A percentile compares a stretch with the other conserved stretches of the same genome.
These are phyloP conservation scores for Campoplex nolae DNA, from an alignment of 2,888 invertebrate genomes.

Conservation along the genomic window DNA sequence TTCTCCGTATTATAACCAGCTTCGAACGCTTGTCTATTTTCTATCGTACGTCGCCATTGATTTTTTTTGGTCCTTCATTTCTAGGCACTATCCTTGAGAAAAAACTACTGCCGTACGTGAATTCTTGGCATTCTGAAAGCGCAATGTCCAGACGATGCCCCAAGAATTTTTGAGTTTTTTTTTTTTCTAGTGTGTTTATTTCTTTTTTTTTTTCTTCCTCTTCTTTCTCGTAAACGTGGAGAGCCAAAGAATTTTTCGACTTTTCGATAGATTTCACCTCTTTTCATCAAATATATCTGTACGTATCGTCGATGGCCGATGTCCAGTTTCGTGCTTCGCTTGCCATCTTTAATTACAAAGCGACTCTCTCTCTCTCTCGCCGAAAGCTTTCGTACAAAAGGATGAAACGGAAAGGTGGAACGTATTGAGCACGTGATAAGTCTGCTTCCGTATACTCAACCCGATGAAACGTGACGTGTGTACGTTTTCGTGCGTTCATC, in stretches of 20 bases:
- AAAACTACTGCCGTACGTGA: conserved; percentile 58
- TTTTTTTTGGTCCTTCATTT: conserved; percentile 26
- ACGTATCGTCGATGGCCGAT: conserved; percentile 68
- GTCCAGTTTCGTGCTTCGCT: conserved; percentile 77
- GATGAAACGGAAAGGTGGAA: conserved; percentile 18
- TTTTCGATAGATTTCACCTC: conserved; percentile 46
- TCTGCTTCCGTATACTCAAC: neutral
- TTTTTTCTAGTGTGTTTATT: neutral
- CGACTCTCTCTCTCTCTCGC: conserved; percentile 18
- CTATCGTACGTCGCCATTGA: conserved; percentile 33
- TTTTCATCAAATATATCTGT: conserved; percentile 10
- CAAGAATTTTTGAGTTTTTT: conserved; percentile 22
- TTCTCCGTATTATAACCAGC: conserved; percentile 36
- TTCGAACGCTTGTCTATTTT: conserved; percentile 48
- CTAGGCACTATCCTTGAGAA: conserved; percentile 10
- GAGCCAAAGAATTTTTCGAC: conserved; percentile 55
- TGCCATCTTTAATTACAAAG: conserved; percentile 75
- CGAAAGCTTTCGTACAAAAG: conserved; percentile 27
- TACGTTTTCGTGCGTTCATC: conserved; percentile 13
- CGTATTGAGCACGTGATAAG: conserved; percentile 51
- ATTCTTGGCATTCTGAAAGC: conserved; percentile 61
- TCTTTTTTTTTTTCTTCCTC: conserved; percentile 38
- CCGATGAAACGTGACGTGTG: conserved; percentile 55
- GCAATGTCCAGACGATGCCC: conserved; percentile 45
- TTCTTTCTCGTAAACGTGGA: conserved; percentile 16